Percentiles rank a stretch among this genome's conserved stretches.
Conservation (phyloP, 2,113 vertebrate species). For the Delphinapterus leucas region DNA sequence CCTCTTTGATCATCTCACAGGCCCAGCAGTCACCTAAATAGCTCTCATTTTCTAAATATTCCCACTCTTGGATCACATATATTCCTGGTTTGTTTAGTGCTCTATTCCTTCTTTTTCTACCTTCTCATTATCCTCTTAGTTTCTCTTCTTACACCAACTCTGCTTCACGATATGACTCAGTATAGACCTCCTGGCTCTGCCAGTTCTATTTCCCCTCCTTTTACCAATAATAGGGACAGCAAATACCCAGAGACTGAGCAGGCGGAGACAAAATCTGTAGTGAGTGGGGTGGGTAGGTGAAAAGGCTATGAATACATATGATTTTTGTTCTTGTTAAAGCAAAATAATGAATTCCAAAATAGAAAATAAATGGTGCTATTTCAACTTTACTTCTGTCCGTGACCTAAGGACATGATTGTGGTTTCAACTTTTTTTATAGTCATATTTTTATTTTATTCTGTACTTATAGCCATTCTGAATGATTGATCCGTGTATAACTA, state of each 20-base stretch:
- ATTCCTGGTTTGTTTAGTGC: background rate
- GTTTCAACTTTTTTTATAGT: background rate
- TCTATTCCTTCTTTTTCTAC: background rate
- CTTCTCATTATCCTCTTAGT: background rate
- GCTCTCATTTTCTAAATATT: background rate
- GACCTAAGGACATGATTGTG: background rate
- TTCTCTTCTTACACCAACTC: background rate
- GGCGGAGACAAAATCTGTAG: background rate
- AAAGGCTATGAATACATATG: background rate
- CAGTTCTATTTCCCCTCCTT: background rate
- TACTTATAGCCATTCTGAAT: background rate
- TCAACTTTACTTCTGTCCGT: background rate
- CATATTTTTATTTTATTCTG: slow-evolving; percentile 16
- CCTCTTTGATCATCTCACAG: background rate
- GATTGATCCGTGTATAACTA: background rate
- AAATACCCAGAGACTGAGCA: background rate
- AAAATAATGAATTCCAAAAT: background rate
- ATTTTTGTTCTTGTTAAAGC: background rate
- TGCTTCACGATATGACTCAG: background rate
- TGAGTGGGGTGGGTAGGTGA: background rate
- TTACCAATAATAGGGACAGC: background rate
- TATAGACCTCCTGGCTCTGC: background rate
- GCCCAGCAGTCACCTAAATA: background rate
- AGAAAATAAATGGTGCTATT: background rate
- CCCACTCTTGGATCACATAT: background rate